phyloP scores from a whole-genome alignment of 2,113 vertebrate species.

The Dipodomys ordii region DNA sequence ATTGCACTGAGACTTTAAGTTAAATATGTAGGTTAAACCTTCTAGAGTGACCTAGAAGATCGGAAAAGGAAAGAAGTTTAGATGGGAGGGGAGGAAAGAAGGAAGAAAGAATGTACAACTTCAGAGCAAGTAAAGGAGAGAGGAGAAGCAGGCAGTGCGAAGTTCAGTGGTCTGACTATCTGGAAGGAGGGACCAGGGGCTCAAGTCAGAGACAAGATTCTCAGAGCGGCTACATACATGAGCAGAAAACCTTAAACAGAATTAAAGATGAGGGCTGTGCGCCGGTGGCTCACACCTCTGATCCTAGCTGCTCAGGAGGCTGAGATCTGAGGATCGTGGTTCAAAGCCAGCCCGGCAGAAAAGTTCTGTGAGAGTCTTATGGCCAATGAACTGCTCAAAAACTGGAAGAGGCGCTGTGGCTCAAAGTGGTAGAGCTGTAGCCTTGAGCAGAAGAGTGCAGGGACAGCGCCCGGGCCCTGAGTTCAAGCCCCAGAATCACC shows the following conservation, averaged over 20 bases:
- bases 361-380: too few species aligned
- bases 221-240: not conserved
- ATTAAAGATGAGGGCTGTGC: not conserved
- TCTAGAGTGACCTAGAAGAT: not conserved
- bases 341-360: too few species aligned
- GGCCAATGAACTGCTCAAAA: too few species aligned
- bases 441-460: too few species aligned
- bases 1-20: constrained; percentile 46
- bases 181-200: not conserved
- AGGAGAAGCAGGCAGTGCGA: not conserved
- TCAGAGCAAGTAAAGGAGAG: not conserved
- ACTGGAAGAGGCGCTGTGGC: too few species aligned
- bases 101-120: not conserved
- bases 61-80: too few species aligned
- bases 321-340: too few species aligned
- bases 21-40: constrained; percentile 41
- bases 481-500: too few species aligned
- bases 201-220: not conserved
- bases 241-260: not conserved
- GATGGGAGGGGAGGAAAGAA: not conserved
- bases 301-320: too few species aligned
- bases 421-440: too few species aligned
- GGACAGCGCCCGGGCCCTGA: too few species aligned
- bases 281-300: too few species aligned
- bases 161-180: not conserved